Evolutionary conservation across 1,140 invertebrate genomes (phyloP), one percentile per base, ranked within the genome.

Genomic region (Heliconius congener): DNA sequence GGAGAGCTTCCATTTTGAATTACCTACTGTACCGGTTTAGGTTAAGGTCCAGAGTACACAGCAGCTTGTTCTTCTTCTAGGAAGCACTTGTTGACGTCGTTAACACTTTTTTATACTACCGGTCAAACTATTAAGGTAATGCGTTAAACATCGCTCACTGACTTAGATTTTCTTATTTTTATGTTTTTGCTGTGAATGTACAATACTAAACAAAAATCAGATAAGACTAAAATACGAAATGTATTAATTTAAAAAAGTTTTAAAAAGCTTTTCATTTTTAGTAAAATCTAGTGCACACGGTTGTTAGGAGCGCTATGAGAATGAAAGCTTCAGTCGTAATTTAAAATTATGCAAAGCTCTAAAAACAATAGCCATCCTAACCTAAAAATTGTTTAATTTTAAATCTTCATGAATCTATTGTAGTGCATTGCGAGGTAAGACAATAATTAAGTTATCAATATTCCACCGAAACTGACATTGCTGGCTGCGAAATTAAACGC

Each of bases 51-150:
- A 71, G 19, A 71, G 71, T 71, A 71, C 39, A 37, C 30, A 19
- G 18, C 37, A 39, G 30, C 16, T 37, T 19, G 71, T 73, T 52
- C 76, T n/a, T 46, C 73, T 80, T 81, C 79, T 71, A 81, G 79
- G 79, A 81, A 81, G 60, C 37, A 55, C 55, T 74, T 52, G 66
- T 76, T n/a, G 34, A 23, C 8, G 55, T 81, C 71, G 75, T 74
- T 77, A 70, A 71, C 75, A 80, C 71, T 77, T 81, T 80, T 81
- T 77, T 81, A 74, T 37, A 81, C 39, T 42, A 23, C 75, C 66
- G 46, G 73, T 74, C 23, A 34, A 74, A 55, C 46, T 19, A 73
- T 42, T 46, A 74, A 50, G 73, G 57, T 74, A 34, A 71, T 71
- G 42, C 39, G 70, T 75, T 37, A 34, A 71, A 74, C 72, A 73